These are phyloP conservation scores for Camponotus floridanus DNA, from an alignment of 1,140 invertebrate genomes.

Conservation along the genomic window DNA sequence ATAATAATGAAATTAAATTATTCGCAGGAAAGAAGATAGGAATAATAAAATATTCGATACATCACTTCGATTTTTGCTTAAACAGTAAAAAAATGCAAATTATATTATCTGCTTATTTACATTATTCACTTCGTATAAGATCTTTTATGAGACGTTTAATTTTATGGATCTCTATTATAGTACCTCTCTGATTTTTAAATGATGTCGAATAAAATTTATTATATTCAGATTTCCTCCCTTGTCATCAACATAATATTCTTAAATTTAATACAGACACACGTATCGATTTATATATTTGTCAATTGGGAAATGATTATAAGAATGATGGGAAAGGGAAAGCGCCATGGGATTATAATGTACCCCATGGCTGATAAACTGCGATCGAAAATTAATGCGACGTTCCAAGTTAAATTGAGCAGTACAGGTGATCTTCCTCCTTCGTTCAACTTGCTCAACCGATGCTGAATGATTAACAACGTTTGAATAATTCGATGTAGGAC, in stretches of 20 bases:
- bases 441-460: slow-evolving; percentile 2
- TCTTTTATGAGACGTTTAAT: neutral
- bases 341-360: neutral
- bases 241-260: too few relatives aligned
- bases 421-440: neutral
- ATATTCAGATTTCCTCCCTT: neutral
- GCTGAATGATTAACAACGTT: neutral
- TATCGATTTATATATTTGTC: too few relatives aligned
- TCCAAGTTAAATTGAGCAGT: slow-evolving; percentile 13
- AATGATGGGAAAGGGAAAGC: neutral
- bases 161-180: neutral
- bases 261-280: too few relatives aligned
- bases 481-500: slow-evolving; percentile 29
- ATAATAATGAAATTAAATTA: slow-evolving; percentile 39
- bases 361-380: neutral
- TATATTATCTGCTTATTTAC: neutral
- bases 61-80: neutral
- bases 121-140: neutral
- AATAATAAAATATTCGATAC: neutral
- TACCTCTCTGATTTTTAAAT: too few relatives aligned
- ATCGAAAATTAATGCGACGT: slow-evolving; percentile 16
- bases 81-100: neutral
- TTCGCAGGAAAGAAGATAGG: neutral
- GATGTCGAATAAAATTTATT: too few relatives aligned
- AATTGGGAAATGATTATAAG: neutral